Evolutionary conservation across 2,113 vertebrate species (phyloP), one percentile per base, ranked within the genome.

Genomic region (Peromyscus leucopus): DNA sequence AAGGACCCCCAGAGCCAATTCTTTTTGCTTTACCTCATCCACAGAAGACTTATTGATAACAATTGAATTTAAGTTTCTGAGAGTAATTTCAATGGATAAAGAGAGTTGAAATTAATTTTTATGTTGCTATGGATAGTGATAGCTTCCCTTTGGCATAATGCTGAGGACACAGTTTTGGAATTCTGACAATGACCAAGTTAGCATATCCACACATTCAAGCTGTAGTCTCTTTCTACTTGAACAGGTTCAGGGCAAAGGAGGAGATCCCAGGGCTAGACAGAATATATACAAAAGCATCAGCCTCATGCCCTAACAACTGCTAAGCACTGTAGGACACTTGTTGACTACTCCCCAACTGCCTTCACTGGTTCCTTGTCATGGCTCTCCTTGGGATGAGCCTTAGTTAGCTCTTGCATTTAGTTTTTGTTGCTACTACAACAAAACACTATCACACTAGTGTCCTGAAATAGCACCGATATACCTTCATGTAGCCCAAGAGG

Each of bases 81-180:
- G 84, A 97, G n/a, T 91, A 91, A 94, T 98, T 89, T n/a, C 55
- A 48, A 87, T 67, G 17, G 24, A 92, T 5, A 92, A 95, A 93
- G 19, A 13, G 59, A 93, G 31, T 63, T 24, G 15, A 97, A 69
- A 39, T 33, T 76, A 57, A 67, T 51, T 61, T 75, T 96, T 67
- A 46, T 78, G 33, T 89, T 69, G 21, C 65, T 83, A 2, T 89
- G 57, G 22, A 7, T 57, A 57, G 69, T 90, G 85, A 59, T 63
- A 19, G 78, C 33, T 87, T 76, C 13, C 9, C 5, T 93, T 93
- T 87, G 26, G 69, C 22, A 19, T 93, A 36, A 75, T 76, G 4
- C 42, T 67, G 8, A 22, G 28, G 65, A 63, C 31, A 11, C 46
- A 74, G 9, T 72, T 69, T 95, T 83, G 59, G 72, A 75, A 51